Evolutionary conservation across 2,888 invertebrate species (phyloP), one percentile per base, ranked within the genome.

Genomic region (Agonum fuliginosum): DNA sequence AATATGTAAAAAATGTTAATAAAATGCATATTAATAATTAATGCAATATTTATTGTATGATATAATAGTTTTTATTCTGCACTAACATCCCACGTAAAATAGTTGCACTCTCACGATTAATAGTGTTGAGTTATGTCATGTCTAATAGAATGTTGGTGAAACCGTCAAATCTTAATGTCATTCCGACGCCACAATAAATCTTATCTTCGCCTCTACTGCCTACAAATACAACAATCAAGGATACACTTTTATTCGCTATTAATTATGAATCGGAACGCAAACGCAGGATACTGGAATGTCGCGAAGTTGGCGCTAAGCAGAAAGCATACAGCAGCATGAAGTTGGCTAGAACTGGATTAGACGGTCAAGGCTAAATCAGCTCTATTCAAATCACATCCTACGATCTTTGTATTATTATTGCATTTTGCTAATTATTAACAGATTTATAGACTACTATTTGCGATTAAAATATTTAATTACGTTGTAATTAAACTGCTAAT

Each of bases 151-250:
- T 46, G 70, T 43, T 46, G 27, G 43, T 30, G 24, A 48, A 27
- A 65, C 14, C 43, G 19, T 46, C 14, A 70, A 43, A 73, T 27
- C 17, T 12, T 54, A 72, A 73, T 73, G 51, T 58, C 41, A 58
- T 62, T 73, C 58, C 41, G 73, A 73, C 74, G 74, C 74, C 74
- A 74, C 43, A 14, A 71, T 71, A 48, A 71, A 74, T 58, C 62
- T 74, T 46, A 74, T 74, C 73, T 37, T 73, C 58, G 73, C 58
- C 22, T 20, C 37, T 12, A 19, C 62, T 43, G 41, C 12, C 62
- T 62, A 30, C 30, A 27, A 62, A 20, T 54, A 37, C 46, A 8
- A 30, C 74, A 62, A 46, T 74, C 74, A 74, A 74, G 74, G 74
- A 74, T 65, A 74, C 22, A 20, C 37, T 20, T 30, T 24, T 22